These are phyloP conservation scores for Lithobates pipiens DNA, from an alignment of 2,797 vertebrate genomes.

Conservation along the genomic window DNA sequence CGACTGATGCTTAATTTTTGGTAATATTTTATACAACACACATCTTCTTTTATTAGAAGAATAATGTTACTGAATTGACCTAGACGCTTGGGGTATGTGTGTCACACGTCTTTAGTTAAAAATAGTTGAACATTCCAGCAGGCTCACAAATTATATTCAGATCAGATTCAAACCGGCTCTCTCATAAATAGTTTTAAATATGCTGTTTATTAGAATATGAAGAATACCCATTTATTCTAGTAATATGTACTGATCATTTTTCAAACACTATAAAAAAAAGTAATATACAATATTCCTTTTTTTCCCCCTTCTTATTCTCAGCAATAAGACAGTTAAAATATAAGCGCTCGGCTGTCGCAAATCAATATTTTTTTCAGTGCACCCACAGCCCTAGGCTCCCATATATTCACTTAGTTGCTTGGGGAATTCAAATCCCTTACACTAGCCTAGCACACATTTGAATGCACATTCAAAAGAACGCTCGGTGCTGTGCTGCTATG, in stretches of 20 bases:
- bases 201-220: constrained; percentile 24
- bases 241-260: background rate
- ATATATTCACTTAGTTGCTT: constrained; percentile 54
- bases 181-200: constrained; percentile 28
- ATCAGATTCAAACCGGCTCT: constrained; percentile 21
- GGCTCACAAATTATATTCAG: constrained; percentile 46
- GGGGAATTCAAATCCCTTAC: constrained; percentile 50
- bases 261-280: background rate
- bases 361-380: constrained; percentile 57
- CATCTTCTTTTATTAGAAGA: constrained; percentile 15
- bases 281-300: constrained; percentile 5
- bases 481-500: constrained; percentile 35
- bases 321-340: constrained; percentile 36
- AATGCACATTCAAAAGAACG: constrained; percentile 65
- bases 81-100: constrained; percentile 18
- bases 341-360: constrained; percentile 37
- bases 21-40: constrained; percentile 27
- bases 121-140: constrained; percentile 46
- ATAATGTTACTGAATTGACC: constrained; percentile 42
- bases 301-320: background rate
- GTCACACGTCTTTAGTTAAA: constrained; percentile 45
- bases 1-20: background rate
- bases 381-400: constrained; percentile 59
- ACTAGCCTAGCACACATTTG: constrained; percentile 58
- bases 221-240: constrained; percentile 3